These are phyloP conservation scores for Rallus limicola DNA, from an alignment of 2,113 vertebrate genomes.

Conservation along the genomic window DNA sequence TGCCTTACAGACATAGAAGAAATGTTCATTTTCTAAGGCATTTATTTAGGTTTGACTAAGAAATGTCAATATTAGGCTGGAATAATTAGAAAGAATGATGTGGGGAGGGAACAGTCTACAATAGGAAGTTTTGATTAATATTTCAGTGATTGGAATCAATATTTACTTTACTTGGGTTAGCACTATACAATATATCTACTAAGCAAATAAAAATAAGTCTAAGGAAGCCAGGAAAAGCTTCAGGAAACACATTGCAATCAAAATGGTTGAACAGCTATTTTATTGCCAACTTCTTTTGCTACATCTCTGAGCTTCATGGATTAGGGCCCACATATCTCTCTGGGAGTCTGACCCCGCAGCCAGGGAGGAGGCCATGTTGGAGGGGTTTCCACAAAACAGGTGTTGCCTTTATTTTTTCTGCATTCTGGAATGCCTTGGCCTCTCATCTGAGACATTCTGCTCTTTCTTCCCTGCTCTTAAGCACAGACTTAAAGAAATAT, in stretches of 20 bases:
- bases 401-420: neutral
- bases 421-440: neutral
- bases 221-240: neutral
- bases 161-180: neutral
- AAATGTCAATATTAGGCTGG: neutral
- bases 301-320: neutral
- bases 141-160: constrained; percentile 6
- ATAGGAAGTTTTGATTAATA: neutral
- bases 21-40: neutral
- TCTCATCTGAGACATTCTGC: neutral
- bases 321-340: neutral
- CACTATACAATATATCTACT: neutral
- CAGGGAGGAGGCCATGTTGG: neutral
- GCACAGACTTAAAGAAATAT: neutral
- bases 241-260: neutral
- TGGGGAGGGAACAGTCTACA: neutral
- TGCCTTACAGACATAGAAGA: neutral
- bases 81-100: neutral
- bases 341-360: fast-evolving
- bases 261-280: neutral
- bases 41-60: neutral
- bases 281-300: neutral
- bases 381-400: neutral
- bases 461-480: neutral
- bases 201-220: neutral